A percentile compares a stretch with the other conserved stretches of the same genome.
Evolutionary conservation across 2,113 vertebrate species (phyloP).

Genomic region (Festucalex cinctus): DNA sequence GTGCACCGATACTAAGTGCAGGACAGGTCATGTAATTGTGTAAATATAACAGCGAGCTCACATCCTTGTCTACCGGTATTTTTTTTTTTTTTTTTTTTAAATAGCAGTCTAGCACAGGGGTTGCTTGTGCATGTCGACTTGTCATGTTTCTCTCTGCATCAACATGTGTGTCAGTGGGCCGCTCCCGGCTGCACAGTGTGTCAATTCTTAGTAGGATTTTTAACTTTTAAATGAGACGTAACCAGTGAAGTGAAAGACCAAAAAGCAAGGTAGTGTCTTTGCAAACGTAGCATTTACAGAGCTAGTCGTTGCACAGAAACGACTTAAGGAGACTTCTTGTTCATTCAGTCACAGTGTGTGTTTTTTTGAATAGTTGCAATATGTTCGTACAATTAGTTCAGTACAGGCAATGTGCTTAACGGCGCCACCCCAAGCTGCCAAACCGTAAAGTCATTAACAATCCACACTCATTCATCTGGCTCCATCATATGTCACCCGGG

Average conservation of each 20-base stretch:
- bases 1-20: neutral
- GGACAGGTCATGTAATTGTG: neutral
- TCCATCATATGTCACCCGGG: neutral
- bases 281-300: neutral
- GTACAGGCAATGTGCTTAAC: neutral
- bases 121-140: neutral
- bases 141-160: neutral
- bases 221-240: slow-evolving; percentile 4
- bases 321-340: neutral
- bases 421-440: too few relatives aligned
- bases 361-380: neutral
- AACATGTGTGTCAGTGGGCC: neutral
- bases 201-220: slow-evolving; percentile 3
- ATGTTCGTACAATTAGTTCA: neutral
- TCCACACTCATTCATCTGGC: neutral
- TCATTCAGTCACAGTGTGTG: neutral
- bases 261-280: neutral
- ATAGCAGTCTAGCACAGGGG: neutral
- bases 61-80: neutral
- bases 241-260: neutral
- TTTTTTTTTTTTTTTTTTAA: neutral
- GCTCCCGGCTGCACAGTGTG: neutral
- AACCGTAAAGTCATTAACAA: too few relatives aligned
- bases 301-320: neutral
- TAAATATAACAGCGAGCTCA: too few relatives aligned